Conservation (phyloP, 2,888 invertebrate species). For the Syrista parreyssii region DNA sequence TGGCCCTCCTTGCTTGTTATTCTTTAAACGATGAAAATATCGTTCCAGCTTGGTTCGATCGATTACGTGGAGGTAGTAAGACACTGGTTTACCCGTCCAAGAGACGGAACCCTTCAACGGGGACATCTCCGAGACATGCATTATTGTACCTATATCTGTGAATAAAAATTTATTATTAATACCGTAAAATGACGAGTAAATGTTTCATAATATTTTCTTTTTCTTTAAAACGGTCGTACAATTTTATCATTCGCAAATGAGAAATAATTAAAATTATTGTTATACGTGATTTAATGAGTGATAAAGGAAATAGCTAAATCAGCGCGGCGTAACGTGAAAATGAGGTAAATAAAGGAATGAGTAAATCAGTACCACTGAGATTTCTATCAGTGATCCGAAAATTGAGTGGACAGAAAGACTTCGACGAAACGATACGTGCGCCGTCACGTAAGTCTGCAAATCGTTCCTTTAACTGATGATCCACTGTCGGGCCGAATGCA, state of each 20-base stretch:
- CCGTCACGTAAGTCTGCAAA: constrained; percentile 97
- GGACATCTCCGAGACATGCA: constrained; percentile 97
- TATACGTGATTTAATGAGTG: neutral
- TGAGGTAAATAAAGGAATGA: neutral
- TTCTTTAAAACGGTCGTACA: neutral
- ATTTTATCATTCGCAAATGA: neutral
- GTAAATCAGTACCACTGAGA: constrained; percentile 77
- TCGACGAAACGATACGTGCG: constrained; percentile 97
- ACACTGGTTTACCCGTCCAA: constrained; percentile 99
- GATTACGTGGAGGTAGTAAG: constrained; percentile 97
- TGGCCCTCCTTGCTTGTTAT: constrained; percentile 65
- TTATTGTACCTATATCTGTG: constrained; percentile 95
- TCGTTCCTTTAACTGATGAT: constrained; percentile 95
- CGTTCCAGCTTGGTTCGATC: constrained; percentile 97
- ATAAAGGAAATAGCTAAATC: neutral
- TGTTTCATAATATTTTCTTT: neutral
- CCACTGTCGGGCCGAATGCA: constrained; percentile 97
- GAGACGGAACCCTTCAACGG: constrained; percentile 96
- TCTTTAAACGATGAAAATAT: constrained; percentile 95
- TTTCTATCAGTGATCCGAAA: constrained; percentile 98
- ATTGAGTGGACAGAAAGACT: constrained; percentile 98
- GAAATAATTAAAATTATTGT: neutral
- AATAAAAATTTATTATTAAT: neutral
- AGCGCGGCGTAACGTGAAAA: neutral
- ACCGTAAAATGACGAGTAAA: neutral